Evolutionary conservation across 2,113 vertebrate genomes (phyloP).

Genomic region (Hassar affinis): DNA sequence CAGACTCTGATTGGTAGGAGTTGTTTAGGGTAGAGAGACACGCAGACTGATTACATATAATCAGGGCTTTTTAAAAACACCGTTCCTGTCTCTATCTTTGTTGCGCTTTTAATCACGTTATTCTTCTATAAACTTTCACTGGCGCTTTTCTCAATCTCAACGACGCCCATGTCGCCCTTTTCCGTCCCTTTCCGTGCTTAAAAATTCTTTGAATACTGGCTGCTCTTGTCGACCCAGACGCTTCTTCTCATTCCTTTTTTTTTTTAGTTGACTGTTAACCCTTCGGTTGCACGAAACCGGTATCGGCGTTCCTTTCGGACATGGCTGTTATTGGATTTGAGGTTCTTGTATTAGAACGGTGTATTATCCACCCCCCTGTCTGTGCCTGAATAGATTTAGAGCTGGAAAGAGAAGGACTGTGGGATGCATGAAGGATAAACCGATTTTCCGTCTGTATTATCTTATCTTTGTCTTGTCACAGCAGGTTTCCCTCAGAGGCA

Average conservation of each 20-base stretch:
- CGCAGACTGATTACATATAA: constrained; percentile 58
- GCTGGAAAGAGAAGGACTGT: constrained; percentile 2
- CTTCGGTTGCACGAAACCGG: not conserved
- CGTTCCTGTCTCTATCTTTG: constrained; percentile 15
- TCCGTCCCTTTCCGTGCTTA: constrained; percentile 48
- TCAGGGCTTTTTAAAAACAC: constrained; percentile 44
- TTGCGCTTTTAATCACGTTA: constrained; percentile 61
- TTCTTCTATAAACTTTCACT: constrained; percentile 53
- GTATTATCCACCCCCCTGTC: not conserved
- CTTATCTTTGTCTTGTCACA: not conserved
- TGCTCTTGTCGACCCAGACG: constrained; percentile 34
- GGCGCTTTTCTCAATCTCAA: constrained; percentile 32
- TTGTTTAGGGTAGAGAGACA: constrained; percentile 61
- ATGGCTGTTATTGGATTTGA: not conserved
- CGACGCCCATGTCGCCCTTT: constrained; percentile 59
- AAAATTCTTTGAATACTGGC: not conserved
- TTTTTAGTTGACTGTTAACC: not conserved
- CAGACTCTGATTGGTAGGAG: constrained; percentile 18
- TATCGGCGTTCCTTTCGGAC: not conserved
- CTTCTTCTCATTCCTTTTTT: constrained; percentile 47
- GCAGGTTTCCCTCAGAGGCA: not conserved
- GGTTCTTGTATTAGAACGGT: not conserved
- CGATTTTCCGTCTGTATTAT: constrained; percentile 10
- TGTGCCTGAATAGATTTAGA: constrained; percentile 42
- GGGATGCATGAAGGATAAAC: constrained; percentile 6